Percentiles rank a stretch among this genome's conserved stretches.
These are phyloP conservation scores for Mycteria americana DNA, from an alignment of 2,797 vertebrate genomes.

Conservation along the genomic window DNA sequence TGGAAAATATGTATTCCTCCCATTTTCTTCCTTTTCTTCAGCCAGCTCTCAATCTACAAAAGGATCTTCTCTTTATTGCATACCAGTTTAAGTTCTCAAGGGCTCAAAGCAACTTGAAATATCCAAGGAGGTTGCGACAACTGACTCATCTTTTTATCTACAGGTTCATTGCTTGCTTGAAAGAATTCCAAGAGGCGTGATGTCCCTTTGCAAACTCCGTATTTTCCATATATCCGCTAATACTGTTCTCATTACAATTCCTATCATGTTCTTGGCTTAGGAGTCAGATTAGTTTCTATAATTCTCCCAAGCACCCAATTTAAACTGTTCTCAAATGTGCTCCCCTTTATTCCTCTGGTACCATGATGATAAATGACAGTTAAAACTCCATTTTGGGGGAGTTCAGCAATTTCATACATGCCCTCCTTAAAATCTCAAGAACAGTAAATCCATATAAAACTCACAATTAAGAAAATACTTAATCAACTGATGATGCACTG, in stretches of 20 bases:
- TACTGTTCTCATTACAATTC: not conserved
- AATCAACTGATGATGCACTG: not conserved
- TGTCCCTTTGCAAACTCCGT: not conserved
- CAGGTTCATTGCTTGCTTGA: not conserved
- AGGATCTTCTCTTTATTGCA: not conserved
- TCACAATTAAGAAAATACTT: not conserved
- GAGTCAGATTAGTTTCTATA: not conserved
- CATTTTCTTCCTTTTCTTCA: not conserved
- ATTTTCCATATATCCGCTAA: not conserved
- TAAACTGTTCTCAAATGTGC: not conserved
- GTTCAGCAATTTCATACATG: not conserved
- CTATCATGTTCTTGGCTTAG: not conserved
- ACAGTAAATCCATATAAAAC: not conserved
- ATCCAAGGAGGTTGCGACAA: not conserved
- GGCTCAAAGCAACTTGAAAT: slow-evolving; percentile 7
- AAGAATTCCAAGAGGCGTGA: not conserved
- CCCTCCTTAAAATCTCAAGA: not conserved
- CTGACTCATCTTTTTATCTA: not conserved
- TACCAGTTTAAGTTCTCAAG: not conserved
- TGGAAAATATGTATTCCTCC: not conserved
- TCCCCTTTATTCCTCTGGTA: not conserved
- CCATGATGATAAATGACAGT: not conserved
- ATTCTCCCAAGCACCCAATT: not conserved
- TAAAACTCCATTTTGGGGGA: not conserved
- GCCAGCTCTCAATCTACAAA: not conserved